phyloP scores from a whole-genome alignment of 2,888 invertebrate genomes.

The Nysson spinosus region DNA sequence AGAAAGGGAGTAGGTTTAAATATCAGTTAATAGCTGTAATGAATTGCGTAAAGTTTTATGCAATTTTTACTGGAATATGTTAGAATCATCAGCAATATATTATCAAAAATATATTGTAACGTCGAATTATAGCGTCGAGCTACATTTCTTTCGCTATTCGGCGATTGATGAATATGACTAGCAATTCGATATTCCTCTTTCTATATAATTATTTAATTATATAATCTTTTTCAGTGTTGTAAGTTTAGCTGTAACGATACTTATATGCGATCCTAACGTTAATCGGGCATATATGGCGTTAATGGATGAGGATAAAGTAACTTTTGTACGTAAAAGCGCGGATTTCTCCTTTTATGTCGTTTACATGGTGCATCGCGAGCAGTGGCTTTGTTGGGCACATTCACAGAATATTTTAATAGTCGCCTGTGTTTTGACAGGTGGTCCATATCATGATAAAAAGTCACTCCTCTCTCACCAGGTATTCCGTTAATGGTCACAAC shows the following conservation, averaged over 20 bases:
- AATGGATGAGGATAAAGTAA: slow-evolving; percentile 25
- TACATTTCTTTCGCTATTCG: too few species aligned
- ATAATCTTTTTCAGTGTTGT: slow-evolving; percentile 26
- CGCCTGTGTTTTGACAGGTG: slow-evolving; percentile 39
- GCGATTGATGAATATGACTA: too few species aligned
- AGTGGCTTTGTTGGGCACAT: slow-evolving; percentile 40
- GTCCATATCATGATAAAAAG: slow-evolving; percentile 53
- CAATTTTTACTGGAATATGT: too few species aligned
- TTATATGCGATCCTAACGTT: slow-evolving; percentile 35
- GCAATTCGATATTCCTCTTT: slow-evolving; percentile 2
- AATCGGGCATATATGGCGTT: slow-evolving; percentile 16
- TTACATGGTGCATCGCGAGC: slow-evolving; percentile 30
- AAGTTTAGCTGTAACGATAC: slow-evolving; percentile 40
- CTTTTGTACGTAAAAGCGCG: slow-evolving; percentile 33
- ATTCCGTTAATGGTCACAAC: slow-evolving; percentile 63
- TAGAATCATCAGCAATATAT: too few species aligned
- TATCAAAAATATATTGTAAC: too few species aligned
- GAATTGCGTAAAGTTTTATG: slow-evolving; percentile 3
- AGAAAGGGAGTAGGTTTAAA: slow-evolving; percentile 25
- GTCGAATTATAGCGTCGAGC: too few species aligned
- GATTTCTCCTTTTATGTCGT: slow-evolving; percentile 60
- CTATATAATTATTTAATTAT: too few species aligned
- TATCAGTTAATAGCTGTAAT: slow-evolving; percentile 13
- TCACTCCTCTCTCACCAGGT: slow-evolving; percentile 55
- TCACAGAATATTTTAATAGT: slow-evolving; percentile 54